Percentiles rank a stretch among this genome's conserved stretches.
Conservation (phyloP, 2,113 vertebrate genomes). For the Chionomys nivalis region DNA sequence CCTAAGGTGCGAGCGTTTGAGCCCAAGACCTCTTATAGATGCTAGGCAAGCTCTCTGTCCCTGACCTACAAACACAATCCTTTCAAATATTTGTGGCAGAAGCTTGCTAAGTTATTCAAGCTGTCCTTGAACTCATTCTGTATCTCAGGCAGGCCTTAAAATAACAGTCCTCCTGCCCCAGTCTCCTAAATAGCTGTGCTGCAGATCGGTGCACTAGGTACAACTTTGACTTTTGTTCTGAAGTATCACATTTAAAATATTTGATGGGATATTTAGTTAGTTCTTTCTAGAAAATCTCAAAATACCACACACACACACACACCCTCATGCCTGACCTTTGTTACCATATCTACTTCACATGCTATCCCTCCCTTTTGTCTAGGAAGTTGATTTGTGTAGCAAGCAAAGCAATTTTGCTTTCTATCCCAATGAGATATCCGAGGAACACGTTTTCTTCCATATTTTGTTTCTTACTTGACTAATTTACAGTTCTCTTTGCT, state of each 20-base stretch:
- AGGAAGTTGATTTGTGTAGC: neutral
- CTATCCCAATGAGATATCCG: neutral
- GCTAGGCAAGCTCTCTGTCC: neutral
- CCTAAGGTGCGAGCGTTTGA: too few species aligned
- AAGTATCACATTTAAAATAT: neutral
- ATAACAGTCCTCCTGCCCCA: too few species aligned
- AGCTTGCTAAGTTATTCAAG: neutral
- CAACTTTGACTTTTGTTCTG: neutral
- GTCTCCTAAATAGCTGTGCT: neutral
- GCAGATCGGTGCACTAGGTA: neutral
- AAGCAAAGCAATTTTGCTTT: neutral
- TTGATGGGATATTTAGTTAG: neutral
- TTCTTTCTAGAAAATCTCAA: conserved; percentile 10
- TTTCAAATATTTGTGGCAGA: neutral
- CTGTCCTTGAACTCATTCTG: neutral
- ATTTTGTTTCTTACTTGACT: neutral
- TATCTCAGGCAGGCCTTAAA: neutral
- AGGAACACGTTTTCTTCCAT: neutral
- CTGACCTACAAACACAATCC: neutral
- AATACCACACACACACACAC: neutral
- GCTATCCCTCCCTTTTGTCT: neutral
- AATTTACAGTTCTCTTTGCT: neutral
- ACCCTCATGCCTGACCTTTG: neutral
- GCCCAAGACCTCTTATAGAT: neutral
- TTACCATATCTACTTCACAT: neutral